phyloP scores from a whole-genome alignment of 2,113 vertebrate genomes.

The Campylomormyrus numenius region DNA sequence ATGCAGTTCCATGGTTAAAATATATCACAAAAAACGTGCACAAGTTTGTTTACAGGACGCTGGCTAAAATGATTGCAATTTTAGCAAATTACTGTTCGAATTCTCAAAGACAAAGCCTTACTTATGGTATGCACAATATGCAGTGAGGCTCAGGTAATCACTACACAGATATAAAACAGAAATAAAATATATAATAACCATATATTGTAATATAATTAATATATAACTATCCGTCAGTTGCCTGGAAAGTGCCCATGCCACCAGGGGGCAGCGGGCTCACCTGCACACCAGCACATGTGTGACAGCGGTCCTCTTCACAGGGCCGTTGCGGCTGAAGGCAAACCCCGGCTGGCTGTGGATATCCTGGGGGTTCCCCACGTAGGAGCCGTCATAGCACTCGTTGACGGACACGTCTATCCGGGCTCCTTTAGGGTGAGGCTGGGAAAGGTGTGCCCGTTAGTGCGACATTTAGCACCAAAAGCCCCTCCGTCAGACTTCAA shows the following conservation, averaged over 20 bases:
- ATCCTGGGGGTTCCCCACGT: conserved; percentile 96
- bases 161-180: neutral
- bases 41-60: neutral
- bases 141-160: neutral
- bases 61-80: neutral
- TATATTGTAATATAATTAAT: neutral
- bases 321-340: conserved; percentile 95
- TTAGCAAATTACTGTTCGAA: neutral
- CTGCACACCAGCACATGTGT: conserved; percentile 96
- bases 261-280: conserved; percentile 48
- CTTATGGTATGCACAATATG: neutral
- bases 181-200: neutral
- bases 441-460: neutral
- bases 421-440: conserved; percentile 98
- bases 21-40: neutral
- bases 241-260: neutral
- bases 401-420: conserved; percentile 98
- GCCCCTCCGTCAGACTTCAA: neutral
- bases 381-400: conserved; percentile 96
- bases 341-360: conserved; percentile 97
- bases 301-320: conserved; percentile 92
- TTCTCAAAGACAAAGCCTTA: neutral
- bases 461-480: neutral
- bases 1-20: neutral
- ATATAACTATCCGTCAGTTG: neutral